phyloP scores from a whole-genome alignment of 2,797 vertebrate species.

The Syngnathus acus region DNA sequence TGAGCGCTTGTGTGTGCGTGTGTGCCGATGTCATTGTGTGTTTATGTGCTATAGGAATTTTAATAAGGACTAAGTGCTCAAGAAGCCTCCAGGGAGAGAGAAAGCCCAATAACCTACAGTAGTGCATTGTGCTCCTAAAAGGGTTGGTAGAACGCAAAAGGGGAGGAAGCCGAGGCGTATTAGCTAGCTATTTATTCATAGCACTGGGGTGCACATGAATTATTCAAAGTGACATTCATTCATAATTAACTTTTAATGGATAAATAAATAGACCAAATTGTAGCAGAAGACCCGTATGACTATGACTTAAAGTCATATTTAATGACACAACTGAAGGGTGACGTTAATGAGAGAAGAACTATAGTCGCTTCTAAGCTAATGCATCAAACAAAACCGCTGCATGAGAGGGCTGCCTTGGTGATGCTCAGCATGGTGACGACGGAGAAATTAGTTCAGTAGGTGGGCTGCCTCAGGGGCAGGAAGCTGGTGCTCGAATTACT shows the following conservation, averaged over 20 bases:
- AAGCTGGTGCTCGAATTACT: constrained; percentile 4
- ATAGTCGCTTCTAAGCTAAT: constrained; percentile 19
- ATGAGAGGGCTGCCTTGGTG: constrained; percentile 22
- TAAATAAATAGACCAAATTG: constrained; percentile 67
- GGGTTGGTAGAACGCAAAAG: constrained; percentile 61
- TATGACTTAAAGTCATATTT: constrained; percentile 42
- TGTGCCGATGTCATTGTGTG: constrained; percentile 41
- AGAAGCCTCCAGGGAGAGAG: constrained; percentile 55
- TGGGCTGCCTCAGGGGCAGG: constrained; percentile 37
- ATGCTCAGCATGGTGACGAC: constrained; percentile 31
- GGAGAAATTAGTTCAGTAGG: constrained; percentile 46
- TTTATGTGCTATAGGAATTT: constrained; percentile 64
- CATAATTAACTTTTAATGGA: constrained; percentile 70
- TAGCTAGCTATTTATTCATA: constrained; percentile 54
- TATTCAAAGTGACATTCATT: constrained; percentile 68
- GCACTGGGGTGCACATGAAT: constrained; percentile 59
- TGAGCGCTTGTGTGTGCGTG: constrained; percentile 20
- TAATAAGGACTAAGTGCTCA: constrained; percentile 67
- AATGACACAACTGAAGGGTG: constrained; percentile 39
- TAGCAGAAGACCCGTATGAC: constrained; percentile 37
- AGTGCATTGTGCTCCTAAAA: constrained; percentile 53
- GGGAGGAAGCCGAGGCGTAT: constrained; percentile 53
- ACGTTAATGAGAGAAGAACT: constrained; percentile 34
- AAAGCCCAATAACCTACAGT: constrained; percentile 65
- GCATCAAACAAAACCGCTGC: constrained; percentile 25